phyloP scores from a whole-genome alignment of 1,140 invertebrate species.

The Patella vulgata region DNA sequence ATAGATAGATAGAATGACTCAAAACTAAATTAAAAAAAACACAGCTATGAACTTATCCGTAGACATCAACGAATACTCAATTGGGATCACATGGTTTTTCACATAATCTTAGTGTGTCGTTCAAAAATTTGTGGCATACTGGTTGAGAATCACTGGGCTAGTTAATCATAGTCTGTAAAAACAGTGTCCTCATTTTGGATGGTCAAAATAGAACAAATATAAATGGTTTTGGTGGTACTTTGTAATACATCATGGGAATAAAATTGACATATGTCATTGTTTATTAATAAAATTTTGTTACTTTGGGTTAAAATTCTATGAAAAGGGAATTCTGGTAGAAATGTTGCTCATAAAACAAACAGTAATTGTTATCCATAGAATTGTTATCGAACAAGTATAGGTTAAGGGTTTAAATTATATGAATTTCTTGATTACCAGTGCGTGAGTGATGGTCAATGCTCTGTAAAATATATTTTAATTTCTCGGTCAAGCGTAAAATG shows the following conservation, averaged over 20 bases:
- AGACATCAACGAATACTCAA: too few relatives aligned
- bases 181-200: background rate
- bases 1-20: too few relatives aligned
- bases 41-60: too few relatives aligned
- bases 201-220: background rate
- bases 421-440: background rate
- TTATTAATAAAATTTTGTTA: background rate
- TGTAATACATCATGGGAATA: background rate
- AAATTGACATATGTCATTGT: background rate
- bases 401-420: background rate
- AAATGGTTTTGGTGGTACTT: background rate
- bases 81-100: too few relatives aligned
- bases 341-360: too few relatives aligned
- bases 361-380: too few relatives aligned
- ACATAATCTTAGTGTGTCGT: too few relatives aligned
- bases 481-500: background rate
- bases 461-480: too few relatives aligned
- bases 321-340: too few relatives aligned
- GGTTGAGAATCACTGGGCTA: background rate
- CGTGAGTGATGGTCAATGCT: background rate
- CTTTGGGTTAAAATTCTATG: too few relatives aligned
- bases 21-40: too few relatives aligned
- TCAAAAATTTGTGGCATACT: too few relatives aligned
- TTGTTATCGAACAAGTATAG: background rate
- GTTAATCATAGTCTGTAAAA: background rate